Evolutionary conservation across 1,140 invertebrate species (phyloP), one percentile per base, ranked within the genome.

Genomic region (Tetramorium simillimum): DNA sequence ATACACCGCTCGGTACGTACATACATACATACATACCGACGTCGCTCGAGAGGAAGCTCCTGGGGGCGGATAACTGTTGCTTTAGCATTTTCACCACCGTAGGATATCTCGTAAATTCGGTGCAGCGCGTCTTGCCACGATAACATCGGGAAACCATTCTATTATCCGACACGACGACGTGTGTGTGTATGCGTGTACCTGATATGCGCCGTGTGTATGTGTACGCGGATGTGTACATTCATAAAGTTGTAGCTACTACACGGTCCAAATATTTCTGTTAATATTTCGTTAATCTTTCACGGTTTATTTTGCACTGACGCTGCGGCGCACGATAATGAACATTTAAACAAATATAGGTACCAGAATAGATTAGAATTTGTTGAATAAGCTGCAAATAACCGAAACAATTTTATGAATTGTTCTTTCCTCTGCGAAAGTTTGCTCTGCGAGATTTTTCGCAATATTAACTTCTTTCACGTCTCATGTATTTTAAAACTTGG

Each of bases 41-140:
- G 51, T 63, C 24, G 46, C 37, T 12, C 49, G 24, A 33, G 40
- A 37, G 40, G 46, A n/a, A 51, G 16, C 37, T 60, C 51, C 14
- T 28, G n/a, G n/a, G 51, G 33, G 49, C 43, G 82, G 77, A 86
- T 90, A 90, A 90, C 89, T 90, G 88, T 90, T 90, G 89, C 89
- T 90, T 84, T 89, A 89, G 88, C 85, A 80, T 90, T 90, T 90
- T 89, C 88, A 86, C 78, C 89, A 89, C 77, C 85, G 80, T 85
- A 46, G 69, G 69, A 90, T 90, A 90, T 89, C 88, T 90, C 89
- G 80, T 90, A 89, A 90, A 90, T 90, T 89, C 78, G 77, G 37
- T 73, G 62, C 77, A 56, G 56, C 72, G 82, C 85, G 88, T 53
- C 89, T 67, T 77, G 65, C 51, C 85, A 53, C 77, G 89, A 90